Conservation (phyloP, 2,113 vertebrate species). For the Sinocyclocheilus anshuiensis region DNA sequence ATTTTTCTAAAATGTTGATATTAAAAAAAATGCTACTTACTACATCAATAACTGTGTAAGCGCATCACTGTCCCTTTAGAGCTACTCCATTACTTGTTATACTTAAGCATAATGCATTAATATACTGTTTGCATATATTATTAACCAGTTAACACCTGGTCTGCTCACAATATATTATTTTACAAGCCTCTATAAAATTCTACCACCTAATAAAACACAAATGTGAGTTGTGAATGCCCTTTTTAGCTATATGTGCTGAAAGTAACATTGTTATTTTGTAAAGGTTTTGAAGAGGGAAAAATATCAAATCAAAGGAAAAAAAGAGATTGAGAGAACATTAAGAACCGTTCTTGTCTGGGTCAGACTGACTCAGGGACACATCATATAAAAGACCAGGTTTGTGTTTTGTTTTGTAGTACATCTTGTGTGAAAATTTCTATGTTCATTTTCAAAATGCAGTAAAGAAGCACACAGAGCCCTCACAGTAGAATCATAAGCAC, state of each 20-base stretch:
- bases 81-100: too few relatives aligned
- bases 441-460: neutral
- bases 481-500: neutral
- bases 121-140: too few relatives aligned
- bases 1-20: too few relatives aligned
- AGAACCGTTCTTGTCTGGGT: slow-evolving; percentile 24
- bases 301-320: neutral
- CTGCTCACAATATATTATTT: neutral
- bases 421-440: slow-evolving; percentile 32
- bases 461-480: slow-evolving; percentile 1
- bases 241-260: neutral
- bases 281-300: neutral
- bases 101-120: too few relatives aligned
- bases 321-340: slow-evolving; percentile 18
- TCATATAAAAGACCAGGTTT: slow-evolving; percentile 26
- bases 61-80: too few relatives aligned
- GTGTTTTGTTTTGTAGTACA: neutral
- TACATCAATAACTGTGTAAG: too few relatives aligned
- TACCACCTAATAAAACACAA: neutral
- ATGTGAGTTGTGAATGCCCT: too few relatives aligned
- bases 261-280: slow-evolving; percentile 2
- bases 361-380: slow-evolving; percentile 40
- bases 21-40: too few relatives aligned
- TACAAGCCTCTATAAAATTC: neutral
- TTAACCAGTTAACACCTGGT: too few relatives aligned